These are phyloP conservation scores for Leptopilina clavipes DNA, from an alignment of 1,140 invertebrate species.

Conservation along the genomic window DNA sequence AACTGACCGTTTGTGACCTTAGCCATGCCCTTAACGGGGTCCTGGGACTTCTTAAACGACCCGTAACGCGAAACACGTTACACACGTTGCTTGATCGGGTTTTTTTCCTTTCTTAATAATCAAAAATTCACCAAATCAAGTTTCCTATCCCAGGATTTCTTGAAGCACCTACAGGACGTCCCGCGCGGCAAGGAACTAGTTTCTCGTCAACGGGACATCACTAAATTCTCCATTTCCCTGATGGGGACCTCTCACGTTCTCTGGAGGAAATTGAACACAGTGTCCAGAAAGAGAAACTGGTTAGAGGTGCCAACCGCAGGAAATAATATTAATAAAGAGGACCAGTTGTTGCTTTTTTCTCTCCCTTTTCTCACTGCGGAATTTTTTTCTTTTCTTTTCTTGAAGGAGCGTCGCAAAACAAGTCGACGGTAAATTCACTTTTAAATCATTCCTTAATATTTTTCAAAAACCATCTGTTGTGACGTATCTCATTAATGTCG, in stretches of 20 bases:
- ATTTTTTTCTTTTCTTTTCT: background rate
- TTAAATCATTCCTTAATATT: constrained; percentile 30
- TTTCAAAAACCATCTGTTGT: constrained; percentile 25
- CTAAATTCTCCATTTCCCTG: constrained; percentile 45
- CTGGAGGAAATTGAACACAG: constrained; percentile 54
- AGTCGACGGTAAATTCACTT: constrained; percentile 18
- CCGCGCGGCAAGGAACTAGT: constrained; percentile 48
- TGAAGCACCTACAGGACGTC: constrained; percentile 51
- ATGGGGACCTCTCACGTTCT: constrained; percentile 35
- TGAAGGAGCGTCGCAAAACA: background rate
- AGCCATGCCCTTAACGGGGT: constrained; percentile 56
- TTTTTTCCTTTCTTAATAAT: constrained; percentile 53
- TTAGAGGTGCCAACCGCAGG: constrained; percentile 44
- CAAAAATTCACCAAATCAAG: constrained; percentile 60
- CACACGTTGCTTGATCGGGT: constrained; percentile 61
- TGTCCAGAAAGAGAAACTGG: constrained; percentile 51
- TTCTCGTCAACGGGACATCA: constrained; percentile 49
- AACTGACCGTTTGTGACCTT: constrained; percentile 67
- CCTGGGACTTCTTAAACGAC: constrained; percentile 59
- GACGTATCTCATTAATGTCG: constrained; percentile 34
- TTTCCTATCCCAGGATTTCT: constrained; percentile 54
- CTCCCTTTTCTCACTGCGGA: too few relatives aligned
- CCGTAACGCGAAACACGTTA: constrained; percentile 68
- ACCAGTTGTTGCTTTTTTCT: background rate
- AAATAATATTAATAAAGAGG: constrained; percentile 54